A percentile compares a stretch with the other conserved stretches of the same genome.
These are phyloP conservation scores for Phalloptychus januarius DNA, from an alignment of 2,797 vertebrate species.

Conservation along the genomic window DNA sequence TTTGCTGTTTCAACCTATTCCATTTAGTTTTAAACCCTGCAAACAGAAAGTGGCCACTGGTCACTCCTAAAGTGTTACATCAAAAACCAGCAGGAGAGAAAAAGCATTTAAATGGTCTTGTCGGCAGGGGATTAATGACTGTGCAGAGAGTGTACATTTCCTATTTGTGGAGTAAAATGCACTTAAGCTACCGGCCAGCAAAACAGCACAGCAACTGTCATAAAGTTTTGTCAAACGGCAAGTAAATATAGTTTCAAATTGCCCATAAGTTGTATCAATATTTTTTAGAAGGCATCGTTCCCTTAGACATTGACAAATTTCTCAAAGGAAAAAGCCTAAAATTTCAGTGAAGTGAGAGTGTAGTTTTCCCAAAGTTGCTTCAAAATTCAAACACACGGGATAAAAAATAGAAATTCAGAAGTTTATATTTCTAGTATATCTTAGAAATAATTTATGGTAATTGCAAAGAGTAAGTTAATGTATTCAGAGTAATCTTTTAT, in stretches of 20 bases:
- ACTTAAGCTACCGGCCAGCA: not conserved
- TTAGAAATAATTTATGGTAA: not conserved
- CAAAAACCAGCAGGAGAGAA: slow-evolving; percentile 17
- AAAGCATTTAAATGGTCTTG: slow-evolving; percentile 27
- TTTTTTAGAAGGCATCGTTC: not conserved
- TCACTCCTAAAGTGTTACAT: slow-evolving; percentile 12
- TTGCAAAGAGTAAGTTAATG: not conserved
- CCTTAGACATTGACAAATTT: not conserved
- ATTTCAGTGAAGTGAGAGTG: not conserved
- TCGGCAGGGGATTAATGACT: slow-evolving; percentile 4
- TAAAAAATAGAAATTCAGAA: not conserved
- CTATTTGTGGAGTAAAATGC: not conserved
- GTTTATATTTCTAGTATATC: not conserved
- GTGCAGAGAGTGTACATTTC: not conserved
- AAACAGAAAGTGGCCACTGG: slow-evolving; percentile 18
- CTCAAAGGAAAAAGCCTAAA: not conserved
- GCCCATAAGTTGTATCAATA: not conserved
- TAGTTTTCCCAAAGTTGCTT: not conserved
- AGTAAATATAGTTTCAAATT: not conserved
- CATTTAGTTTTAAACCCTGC: slow-evolving; percentile 13
- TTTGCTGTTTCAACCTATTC: not conserved
- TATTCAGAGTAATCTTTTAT: not conserved
- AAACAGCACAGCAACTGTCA: not conserved
- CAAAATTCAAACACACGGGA: not conserved
- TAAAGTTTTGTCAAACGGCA: not conserved